A percentile compares a stretch with the other conserved stretches of the same genome.
These are phyloP conservation scores for Patiria miniata DNA, from an alignment of 35 echinoderm and acorn worm species.

Conservation along the genomic window DNA sequence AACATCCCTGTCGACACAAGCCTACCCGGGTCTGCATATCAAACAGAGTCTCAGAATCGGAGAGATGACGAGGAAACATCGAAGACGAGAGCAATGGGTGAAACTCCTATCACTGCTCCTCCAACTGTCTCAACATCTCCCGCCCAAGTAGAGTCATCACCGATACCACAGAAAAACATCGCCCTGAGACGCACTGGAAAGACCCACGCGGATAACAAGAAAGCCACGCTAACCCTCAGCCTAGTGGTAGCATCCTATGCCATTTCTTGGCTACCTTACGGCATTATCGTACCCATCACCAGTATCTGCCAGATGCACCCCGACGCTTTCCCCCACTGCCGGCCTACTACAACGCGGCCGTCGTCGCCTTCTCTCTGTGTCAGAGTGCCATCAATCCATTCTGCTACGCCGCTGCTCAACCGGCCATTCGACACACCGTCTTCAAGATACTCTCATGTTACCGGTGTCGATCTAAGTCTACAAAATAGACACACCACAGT, in stretches of 20 bases:
- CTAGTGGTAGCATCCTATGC: not conserved
- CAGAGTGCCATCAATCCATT: constrained; percentile 9
- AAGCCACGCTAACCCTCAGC: constrained; percentile 1
- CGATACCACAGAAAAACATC: not conserved
- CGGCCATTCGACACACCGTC: not conserved
- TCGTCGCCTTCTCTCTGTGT: not conserved
- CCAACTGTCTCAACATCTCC: not conserved
- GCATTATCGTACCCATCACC: not conserved
- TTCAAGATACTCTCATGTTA: constrained; percentile 1
- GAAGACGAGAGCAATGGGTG: not conserved
- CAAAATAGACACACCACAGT: too few species aligned
- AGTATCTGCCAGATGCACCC: not conserved
- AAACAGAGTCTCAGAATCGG: not conserved
- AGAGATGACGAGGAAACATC: not conserved
- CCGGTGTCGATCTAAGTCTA: too few species aligned
- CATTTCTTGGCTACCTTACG: not conserved
- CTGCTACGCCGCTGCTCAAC: not conserved
- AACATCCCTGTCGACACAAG: not conserved
- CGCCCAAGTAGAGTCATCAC: not conserved
- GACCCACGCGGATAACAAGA: not conserved
- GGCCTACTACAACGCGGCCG: not conserved
- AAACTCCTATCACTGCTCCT: not conserved
- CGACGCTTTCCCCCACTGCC: not conserved
- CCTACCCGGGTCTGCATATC: too few species aligned
- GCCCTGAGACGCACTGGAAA: not conserved